A percentile compares a stretch with the other conserved stretches of the same genome.
phyloP scores from a whole-genome alignment of 2,113 vertebrate genomes.

The Paradoxurus hermaphroditus region DNA sequence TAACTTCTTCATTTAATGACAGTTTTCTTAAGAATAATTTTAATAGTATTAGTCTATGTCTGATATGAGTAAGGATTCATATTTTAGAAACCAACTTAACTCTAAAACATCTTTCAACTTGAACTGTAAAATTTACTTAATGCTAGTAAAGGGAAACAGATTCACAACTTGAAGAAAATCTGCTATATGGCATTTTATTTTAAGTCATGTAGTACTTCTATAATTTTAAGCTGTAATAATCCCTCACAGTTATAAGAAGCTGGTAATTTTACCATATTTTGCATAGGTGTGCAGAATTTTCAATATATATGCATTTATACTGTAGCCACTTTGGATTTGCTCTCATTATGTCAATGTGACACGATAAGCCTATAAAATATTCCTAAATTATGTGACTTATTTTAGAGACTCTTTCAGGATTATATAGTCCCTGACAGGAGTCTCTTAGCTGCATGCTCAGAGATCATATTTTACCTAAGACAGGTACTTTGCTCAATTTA shows the following conservation, averaged over 20 bases:
- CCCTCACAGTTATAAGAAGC: constrained; percentile 52
- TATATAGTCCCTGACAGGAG: constrained; percentile 46
- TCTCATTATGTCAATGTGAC: constrained; percentile 72
- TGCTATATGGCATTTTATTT: constrained; percentile 47
- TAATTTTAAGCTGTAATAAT: constrained; percentile 50
- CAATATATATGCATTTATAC: constrained; percentile 42
- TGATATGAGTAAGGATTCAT: not conserved
- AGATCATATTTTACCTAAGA: constrained; percentile 43
- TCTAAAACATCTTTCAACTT: constrained; percentile 26
- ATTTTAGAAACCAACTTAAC: constrained; percentile 11
- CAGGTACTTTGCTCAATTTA: constrained; percentile 59
- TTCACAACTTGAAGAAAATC: constrained; percentile 22
- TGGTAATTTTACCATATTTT: constrained; percentile 70
- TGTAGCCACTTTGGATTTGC: constrained; percentile 16
- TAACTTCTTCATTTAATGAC: constrained; percentile 24
- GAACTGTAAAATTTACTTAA: constrained; percentile 29
- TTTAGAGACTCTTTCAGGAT: constrained; percentile 46
- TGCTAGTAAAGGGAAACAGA: constrained; percentile 4
- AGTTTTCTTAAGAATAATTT: constrained; percentile 22
- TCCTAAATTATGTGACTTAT: constrained; percentile 41
- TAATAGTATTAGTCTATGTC: not conserved
- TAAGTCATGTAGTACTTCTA: constrained; percentile 28
- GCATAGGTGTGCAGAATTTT: constrained; percentile 40
- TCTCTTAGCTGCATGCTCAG: constrained; percentile 48
- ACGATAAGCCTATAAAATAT: constrained; percentile 62